Base-by-base conservation (phyloP, 1,140 invertebrate species). In the Coenobita brevimanus region DNA sequence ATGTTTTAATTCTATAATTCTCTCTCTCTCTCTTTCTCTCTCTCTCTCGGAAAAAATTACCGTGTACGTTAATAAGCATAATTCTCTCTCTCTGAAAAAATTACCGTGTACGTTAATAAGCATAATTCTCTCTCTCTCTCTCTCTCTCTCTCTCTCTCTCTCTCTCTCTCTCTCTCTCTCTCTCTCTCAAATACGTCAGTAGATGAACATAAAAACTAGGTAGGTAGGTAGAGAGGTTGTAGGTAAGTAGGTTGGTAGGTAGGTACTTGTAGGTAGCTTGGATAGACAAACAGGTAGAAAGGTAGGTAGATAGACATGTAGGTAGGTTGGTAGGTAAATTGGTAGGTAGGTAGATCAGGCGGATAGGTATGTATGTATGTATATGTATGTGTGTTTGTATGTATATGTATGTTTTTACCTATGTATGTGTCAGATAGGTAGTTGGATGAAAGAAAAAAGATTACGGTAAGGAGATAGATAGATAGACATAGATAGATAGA, bases 131-230 rank as follows among this genome's bases (percentile, higher is more conserved):
- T n/a, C n/a, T n/a, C n/a, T n/a, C 54, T 10, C 54, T 57, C 54
- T 57, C 54, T 57, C 54, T 57, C 54, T 57, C 54, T 57, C 4
- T 62, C 57, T 62, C 57, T 62, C 57, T 62, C 57, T 62, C 57
- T 62, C 57, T 62, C 4, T n/a, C 21, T 62, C 1, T 17, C 27
- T n/a, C 57, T 4, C n/a, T n/a, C n/a, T n/a, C n/a, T n/a, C n/a
- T n/a, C n/a, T n/a, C n/a, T n/a, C n/a, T n/a, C n/a, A n/a, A n/a
- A 24, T 62, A 62, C 21, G 21, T 13, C 10, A 13, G n/a, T 13
- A 57, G 10, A 13, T 13, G n/a, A 57, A 57, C 10, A 57, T 13
- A 57, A 13, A n/a, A n/a, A 13, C 10, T 10, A 57, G 54, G 54
- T 10, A 57, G 54, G 54, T 57, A 13, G 57, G n/a, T n/a, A n/a